A percentile compares a stretch with the other conserved stretches of the same genome.
These are phyloP conservation scores for Lepidostoma basale DNA, from an alignment of 1,140 invertebrate species.

Conservation along the genomic window DNA sequence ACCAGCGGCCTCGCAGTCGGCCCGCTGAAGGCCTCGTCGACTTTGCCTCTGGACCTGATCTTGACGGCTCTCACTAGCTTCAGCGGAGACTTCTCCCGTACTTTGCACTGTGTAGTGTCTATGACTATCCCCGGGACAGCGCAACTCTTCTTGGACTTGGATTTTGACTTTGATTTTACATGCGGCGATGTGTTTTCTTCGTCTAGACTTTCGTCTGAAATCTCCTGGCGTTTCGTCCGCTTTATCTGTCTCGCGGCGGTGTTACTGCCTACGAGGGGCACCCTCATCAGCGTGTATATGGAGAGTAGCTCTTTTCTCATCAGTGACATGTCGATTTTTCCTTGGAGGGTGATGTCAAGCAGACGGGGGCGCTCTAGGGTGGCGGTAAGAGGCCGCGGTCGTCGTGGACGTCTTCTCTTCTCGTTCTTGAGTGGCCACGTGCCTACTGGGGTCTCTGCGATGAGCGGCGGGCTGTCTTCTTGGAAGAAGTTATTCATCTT, in stretches of 20 bases:
- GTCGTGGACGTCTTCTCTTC: slow-evolving; percentile 43
- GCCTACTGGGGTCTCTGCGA: slow-evolving; percentile 21
- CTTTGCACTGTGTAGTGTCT: neutral
- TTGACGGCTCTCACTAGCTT: slow-evolving; percentile 9
- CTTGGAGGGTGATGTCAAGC: slow-evolving; percentile 60
- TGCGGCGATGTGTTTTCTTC: slow-evolving; percentile 24
- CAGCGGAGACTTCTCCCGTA: slow-evolving; percentile 37
- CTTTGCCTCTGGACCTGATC: slow-evolving; percentile 7
- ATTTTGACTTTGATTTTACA: slow-evolving; percentile 21
- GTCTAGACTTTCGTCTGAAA: slow-evolving; percentile 7
- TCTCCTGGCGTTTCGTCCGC: neutral
- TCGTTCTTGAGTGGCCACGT: slow-evolving; percentile 56
- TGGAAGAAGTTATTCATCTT: slow-evolving; percentile 46
- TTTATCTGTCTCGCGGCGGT: slow-evolving; percentile 1
- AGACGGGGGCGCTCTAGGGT: slow-evolving; percentile 64
- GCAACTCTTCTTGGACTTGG: slow-evolving; percentile 2
- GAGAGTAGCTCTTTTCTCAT: slow-evolving; percentile 62
- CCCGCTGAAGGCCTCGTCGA: slow-evolving; percentile 34
- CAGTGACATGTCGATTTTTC: slow-evolving; percentile 68
- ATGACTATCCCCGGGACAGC: slow-evolving; percentile 11
- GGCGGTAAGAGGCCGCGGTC: slow-evolving; percentile 62
- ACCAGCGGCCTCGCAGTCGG: slow-evolving; percentile 18
- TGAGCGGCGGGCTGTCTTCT: slow-evolving; percentile 34
- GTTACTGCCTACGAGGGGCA: slow-evolving; percentile 21
- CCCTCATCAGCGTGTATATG: slow-evolving; percentile 37